Evolutionary conservation across 2,113 vertebrate genomes (phyloP).

Genomic region (Ophiodon elongatus): DNA sequence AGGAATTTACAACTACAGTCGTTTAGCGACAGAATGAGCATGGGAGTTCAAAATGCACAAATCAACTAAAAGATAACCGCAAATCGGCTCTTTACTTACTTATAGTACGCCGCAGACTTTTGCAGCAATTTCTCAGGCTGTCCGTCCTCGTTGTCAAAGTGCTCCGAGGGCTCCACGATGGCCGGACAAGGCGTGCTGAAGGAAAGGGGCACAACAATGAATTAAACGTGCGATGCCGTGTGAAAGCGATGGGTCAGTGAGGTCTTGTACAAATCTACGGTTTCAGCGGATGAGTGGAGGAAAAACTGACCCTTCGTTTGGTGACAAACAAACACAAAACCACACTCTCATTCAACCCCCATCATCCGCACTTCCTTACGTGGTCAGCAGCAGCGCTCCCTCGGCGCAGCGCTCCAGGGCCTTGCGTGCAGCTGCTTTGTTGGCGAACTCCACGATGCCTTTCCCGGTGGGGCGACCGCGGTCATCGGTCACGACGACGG

Average conservation of each 20-base stretch:
- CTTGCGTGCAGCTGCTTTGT: slow-evolving; percentile 94
- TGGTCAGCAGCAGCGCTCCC: slow-evolving; percentile 95
- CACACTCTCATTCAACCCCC: no score
- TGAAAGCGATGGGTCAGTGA: not conserved
- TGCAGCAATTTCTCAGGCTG: slow-evolving; percentile 94
- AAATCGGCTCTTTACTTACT: slow-evolving; percentile 82
- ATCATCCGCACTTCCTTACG: slow-evolving; percentile 85
- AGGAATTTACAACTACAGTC: not conserved
- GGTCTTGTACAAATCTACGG: not conserved
- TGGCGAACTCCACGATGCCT: slow-evolving; percentile 96
- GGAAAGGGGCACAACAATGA: not conserved
- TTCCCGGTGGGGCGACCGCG: slow-evolving; percentile 94
- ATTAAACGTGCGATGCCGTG: not conserved
- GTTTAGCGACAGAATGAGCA: not conserved
- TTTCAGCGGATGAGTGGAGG: not conserved
- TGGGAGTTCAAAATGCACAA: not conserved
- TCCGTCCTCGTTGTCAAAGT: slow-evolving; percentile 96
- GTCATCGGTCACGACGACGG: slow-evolving; percentile 95
- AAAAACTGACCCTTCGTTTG: not conserved
- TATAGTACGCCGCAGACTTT: slow-evolving; percentile 94
- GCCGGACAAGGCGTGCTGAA: slow-evolving; percentile 94
- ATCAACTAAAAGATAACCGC: not conserved
- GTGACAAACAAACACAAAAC: no score
- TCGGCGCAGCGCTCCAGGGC: slow-evolving; percentile 95
- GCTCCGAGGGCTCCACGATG: slow-evolving; percentile 96